These are phyloP conservation scores for Acropora yongei DNA, from an alignment of 64 coral and sea anemone species.

Conservation along the genomic window DNA sequence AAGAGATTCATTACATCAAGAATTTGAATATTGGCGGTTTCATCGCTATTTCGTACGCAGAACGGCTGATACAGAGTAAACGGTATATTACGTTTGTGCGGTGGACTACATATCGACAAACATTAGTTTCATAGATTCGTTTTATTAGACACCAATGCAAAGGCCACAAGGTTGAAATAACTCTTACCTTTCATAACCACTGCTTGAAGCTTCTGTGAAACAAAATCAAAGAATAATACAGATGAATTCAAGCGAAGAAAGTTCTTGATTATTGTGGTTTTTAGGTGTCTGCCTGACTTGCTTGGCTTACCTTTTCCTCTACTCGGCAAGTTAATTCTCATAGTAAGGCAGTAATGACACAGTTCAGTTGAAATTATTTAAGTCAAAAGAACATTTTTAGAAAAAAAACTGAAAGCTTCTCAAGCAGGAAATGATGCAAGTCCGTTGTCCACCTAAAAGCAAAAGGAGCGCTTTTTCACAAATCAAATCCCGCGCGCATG, in stretches of 20 bases:
- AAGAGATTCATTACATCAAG: neutral
- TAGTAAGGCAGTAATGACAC: neutral
- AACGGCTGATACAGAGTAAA: neutral
- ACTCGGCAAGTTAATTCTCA: constrained; percentile 32
- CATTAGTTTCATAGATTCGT: too few relatives aligned
- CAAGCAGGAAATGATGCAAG: constrained; percentile 21
- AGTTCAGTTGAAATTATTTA: neutral
- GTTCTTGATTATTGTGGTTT: neutral
- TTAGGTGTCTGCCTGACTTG: neutral
- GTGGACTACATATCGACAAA: neutral
- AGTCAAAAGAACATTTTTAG: neutral
- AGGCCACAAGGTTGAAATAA: neutral
- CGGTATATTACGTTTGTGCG: neutral
- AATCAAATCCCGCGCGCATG: constrained; percentile 45
- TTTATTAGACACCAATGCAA: too few relatives aligned
- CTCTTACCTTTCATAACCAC: constrained; percentile 44
- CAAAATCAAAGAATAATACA: neutral
- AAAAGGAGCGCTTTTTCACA: neutral
- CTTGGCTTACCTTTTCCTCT: constrained; percentile 31
- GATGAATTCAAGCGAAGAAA: neutral
- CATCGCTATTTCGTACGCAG: neutral
- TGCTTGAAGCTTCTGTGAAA: constrained; percentile 1
- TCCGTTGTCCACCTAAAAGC: neutral
- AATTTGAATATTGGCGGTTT: neutral
- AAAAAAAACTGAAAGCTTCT: neutral